Base-by-base conservation (phyloP, 2,888 invertebrate species). In the Leptinotarsa tumamoca region DNA sequence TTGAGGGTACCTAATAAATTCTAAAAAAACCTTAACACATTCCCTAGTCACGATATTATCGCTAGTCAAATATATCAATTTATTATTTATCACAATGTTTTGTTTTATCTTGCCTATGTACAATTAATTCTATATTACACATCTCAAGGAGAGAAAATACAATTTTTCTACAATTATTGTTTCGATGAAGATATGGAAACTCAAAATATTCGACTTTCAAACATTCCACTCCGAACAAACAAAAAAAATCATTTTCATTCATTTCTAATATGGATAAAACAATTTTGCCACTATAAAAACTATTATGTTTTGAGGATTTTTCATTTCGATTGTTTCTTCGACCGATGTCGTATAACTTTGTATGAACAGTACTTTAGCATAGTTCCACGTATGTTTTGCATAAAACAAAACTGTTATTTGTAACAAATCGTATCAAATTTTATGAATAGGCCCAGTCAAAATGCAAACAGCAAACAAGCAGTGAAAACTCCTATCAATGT, bases 401-500 rank as follows among this genome's bases (percentile, higher is more conserved):
- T 17, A 1, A 23, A 58, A 58, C 2, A 14, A 58, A 43, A 14
- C 1, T 14, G 4, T 14, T 23, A 58, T 14, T 58, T 58, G 14
- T 23, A 21, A 23, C 58, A 58, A 58, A 23, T 14, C 23, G 23
- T 15, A 13, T 58, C 58, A 21, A 15, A 58, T 27, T 58, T 58
- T 3, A 23, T 58, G 58, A 58, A 58, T 58, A 58, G 23, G 58
- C 58, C 13, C 33, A 56, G 75, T 78, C 75, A 78, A 23, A 78
- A 54, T 21, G 43, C 56, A 67, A 75, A 75, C 61, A 75, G 15
- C 5, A 54, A 43, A 50, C 73, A 66, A 18, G 78, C 78, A 54
- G 71, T 73, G n/a, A 78, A 18, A 21, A 78, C 54, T 7, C 71
- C 72, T 13, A 76, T 33, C 18, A 72, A 74, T 17, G 67, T 69